A percentile compares a stretch with the other conserved stretches of the same genome.
Conservation (phyloP, 2,113 vertebrate genomes). For the Hippocampus guttulatus region DNA sequence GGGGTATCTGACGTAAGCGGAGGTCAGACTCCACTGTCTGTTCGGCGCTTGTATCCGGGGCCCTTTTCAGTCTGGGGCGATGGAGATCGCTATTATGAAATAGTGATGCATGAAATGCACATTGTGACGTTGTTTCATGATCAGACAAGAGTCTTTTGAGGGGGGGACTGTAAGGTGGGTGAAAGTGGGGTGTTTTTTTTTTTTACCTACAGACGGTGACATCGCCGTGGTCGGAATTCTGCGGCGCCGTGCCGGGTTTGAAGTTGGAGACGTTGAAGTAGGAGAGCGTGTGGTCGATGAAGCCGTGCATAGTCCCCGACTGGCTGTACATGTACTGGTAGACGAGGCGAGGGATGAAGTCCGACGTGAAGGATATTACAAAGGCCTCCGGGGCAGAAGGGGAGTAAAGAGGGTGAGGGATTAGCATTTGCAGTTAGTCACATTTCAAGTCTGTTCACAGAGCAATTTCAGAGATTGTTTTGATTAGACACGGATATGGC, state of each 20-base stretch:
- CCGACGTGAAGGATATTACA: conserved; percentile 92
- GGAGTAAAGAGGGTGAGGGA: neutral
- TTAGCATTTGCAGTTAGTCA: neutral
- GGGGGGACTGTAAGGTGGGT: too few species aligned
- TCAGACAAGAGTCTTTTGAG: neutral
- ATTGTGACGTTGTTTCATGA: neutral
- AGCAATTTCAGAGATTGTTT: neutral
- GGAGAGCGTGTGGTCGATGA: conserved; percentile 93
- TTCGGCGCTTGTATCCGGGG: conserved; percentile 31
- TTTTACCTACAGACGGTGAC: conserved; percentile 86
- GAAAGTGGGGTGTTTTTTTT: neutral
- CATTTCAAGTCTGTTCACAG: neutral
- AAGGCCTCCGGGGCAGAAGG: conserved; percentile 77
- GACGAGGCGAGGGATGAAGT: conserved; percentile 94
- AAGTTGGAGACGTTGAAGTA: conserved; percentile 93
- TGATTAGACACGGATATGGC: neutral
- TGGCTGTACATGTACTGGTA: conserved; percentile 92
- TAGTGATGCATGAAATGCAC: neutral
- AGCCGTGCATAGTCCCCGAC: conserved; percentile 91
- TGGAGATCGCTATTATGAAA: conserved; percentile 46
- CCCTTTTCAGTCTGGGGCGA: conserved; percentile 41
- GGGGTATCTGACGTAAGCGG: conserved; percentile 42
- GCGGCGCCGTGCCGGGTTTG: conserved; percentile 79
- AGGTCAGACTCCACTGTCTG: conserved; percentile 42
- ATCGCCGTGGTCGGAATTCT: conserved; percentile 69